Evolutionary conservation across 2,797 vertebrate genomes (phyloP), one percentile per base, ranked within the genome.

Genomic region (Rachycentron canadum): DNA sequence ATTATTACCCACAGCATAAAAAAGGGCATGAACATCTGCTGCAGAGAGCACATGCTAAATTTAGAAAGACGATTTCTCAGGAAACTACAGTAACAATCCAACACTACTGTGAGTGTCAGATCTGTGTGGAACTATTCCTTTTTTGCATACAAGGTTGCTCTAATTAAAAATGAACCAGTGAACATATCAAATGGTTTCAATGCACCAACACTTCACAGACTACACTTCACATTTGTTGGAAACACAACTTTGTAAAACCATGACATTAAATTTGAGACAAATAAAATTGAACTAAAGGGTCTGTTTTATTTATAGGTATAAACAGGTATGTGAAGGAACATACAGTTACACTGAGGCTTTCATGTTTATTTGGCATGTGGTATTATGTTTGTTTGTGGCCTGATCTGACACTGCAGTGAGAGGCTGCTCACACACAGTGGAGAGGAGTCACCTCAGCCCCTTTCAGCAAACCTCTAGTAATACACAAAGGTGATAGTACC

Each of bases 1-100:
- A 93, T 94, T 93, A 93, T 93, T 93, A 93, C 88, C 87, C 89
- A 88, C 82, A 68, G 72, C 87, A 86, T 86, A 81, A 91, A 88
- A 93, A 89, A 91, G 85, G 85, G 90, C 82, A 86, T 74, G 82
- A 85, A 91, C 87, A 94, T 85, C 83, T 90, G 92, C 88, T 78
- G 86, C 82, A 32, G 78, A 84, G 80, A 90, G 79, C 45, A 80
- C 78, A 77, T 47, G 90, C 79, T 90, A 91, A 88, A 92, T 91
- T 89, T 86, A 91, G 88, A 77, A 70, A 72, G 79, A 78, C 76
- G 32, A 79, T 88, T 90, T 90, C 81, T 86, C 61, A 49, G 71
- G 38, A 74, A 88, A 85, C 82, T 69, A 82, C 79, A 57, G 78
- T 67, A 75, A 79, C 67, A 73, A 81, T 67, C 71, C 64, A 63